These are phyloP conservation scores for Notoglanidium macrostoma DNA, from an alignment of 2,797 vertebrate species.

Conservation along the genomic window DNA sequence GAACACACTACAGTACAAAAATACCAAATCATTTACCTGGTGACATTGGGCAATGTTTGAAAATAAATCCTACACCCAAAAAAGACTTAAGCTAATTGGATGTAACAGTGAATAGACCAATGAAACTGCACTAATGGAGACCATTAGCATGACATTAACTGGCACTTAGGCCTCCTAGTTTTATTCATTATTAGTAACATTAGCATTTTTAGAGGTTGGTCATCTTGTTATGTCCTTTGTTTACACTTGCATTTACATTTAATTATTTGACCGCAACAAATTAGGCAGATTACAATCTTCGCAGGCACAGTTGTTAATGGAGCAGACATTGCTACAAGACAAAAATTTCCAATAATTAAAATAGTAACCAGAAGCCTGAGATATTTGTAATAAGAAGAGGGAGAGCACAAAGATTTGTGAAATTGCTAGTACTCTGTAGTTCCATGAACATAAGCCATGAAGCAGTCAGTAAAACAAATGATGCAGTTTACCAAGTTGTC, in stretches of 20 bases:
- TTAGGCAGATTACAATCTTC: background rate
- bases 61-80: background rate
- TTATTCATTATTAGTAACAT: slow-evolving; percentile 16
- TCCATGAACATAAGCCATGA: background rate
- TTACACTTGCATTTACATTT: background rate
- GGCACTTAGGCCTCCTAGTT: slow-evolving; percentile 1
- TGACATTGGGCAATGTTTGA: background rate
- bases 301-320: background rate
- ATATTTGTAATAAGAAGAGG: background rate
- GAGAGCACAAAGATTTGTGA: background rate
- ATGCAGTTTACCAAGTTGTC: slow-evolving; percentile 15
- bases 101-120: background rate
- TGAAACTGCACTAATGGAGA: slow-evolving; percentile 7
- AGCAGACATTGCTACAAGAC: background rate
- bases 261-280: background rate
- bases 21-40: background rate
- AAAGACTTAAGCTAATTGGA: background rate
- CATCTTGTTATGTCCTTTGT: slow-evolving; percentile 10
- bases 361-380: background rate
- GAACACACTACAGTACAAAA: background rate
- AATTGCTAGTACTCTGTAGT: background rate
- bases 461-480: slow-evolving; percentile 23
- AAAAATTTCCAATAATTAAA: background rate
- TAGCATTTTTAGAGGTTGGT: slow-evolving; percentile 12
- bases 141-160: slow-evolving; percentile 31